These are phyloP conservation scores for Danaus plexippus DNA, from an alignment of 1,140 invertebrate species.

Conservation along the genomic window DNA sequence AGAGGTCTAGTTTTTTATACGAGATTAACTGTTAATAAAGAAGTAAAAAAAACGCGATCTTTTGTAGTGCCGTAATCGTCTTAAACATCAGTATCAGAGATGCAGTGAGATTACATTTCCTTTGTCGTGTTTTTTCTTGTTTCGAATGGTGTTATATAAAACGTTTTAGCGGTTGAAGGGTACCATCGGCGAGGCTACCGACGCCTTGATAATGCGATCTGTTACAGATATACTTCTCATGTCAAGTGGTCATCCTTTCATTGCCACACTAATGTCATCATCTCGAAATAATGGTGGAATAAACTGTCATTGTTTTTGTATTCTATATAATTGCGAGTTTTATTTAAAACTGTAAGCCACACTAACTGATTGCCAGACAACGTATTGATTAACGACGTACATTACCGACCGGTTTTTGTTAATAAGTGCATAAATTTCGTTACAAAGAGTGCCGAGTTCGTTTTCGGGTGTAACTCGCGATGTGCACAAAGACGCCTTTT, in stretches of 20 bases:
- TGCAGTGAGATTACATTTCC: slow-evolving; percentile 39
- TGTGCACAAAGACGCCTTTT: slow-evolving; percentile 54
- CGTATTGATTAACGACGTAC: slow-evolving; percentile 54
- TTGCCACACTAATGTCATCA: neutral
- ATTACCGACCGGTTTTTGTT: slow-evolving; percentile 57
- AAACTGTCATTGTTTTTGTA: too few relatives aligned
- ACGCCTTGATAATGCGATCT: slow-evolving; percentile 39
- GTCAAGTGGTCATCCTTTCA: slow-evolving; percentile 19
- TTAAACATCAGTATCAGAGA: slow-evolving; percentile 52
- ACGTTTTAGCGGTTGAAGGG: slow-evolving; percentile 54
- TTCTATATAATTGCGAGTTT: too few relatives aligned
- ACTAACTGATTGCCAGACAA: slow-evolving; percentile 4
- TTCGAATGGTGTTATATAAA: slow-evolving; percentile 48
- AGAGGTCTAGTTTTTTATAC: slow-evolving; percentile 40
- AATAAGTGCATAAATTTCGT: slow-evolving; percentile 52
- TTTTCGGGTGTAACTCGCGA: slow-evolving; percentile 33
- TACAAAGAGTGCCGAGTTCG: slow-evolving; percentile 35
- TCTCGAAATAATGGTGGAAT: too few relatives aligned
- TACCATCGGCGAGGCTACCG: slow-evolving; percentile 37
- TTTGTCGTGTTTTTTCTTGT: slow-evolving; percentile 45
- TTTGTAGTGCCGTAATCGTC: slow-evolving; percentile 57
- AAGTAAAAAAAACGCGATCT: slow-evolving; percentile 48
- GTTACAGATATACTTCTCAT: slow-evolving; percentile 38
- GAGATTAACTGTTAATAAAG: slow-evolving; percentile 60
- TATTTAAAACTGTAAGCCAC: too few relatives aligned